Base-by-base conservation (phyloP, 1,140 invertebrate species). In the Meloidogyne exigua region DNA sequence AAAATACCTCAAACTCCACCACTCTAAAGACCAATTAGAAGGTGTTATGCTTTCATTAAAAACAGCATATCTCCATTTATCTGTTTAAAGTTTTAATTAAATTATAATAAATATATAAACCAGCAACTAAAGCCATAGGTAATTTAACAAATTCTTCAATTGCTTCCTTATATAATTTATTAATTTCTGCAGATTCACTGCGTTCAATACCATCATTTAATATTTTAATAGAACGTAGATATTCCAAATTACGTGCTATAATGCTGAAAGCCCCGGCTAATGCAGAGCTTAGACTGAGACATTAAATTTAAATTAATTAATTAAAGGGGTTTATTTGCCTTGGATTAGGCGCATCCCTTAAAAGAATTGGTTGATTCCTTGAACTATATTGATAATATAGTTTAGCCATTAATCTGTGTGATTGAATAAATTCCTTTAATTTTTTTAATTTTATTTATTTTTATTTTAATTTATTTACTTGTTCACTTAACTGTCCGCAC, bases 331-430 rank as follows among this genome's bases (percentile, higher is more conserved):
- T 23, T 18, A 57, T n/a, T 39, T 72, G 44, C 72, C 72, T 73
- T n/a, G 82, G 83, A 70, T 80, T 83, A 12, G 82, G 82, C n/a
- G 82, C 65, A 42, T 83, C 82, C 15, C 82, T 63, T 23, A 83
- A 66, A 32, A 80, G 49, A 26, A 83, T 68, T 13, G 82, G 80
- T 69, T 83, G 76, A 57, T 68, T n/a, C n/a, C 75, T 70, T n/a
- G 79, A 82, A 10, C 36, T 15, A 64, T 76, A 82, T 74, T 83
- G 77, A 69, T 84, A 83, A 66, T 82, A 84, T 7, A 84, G 57
- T 77, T 83, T 75, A 44, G 78, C 80, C 39, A 83, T 57, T 18
- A 83, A 73, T 10, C 81, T 74, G 44, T 83, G 82, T 18, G 82
- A 83, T 25, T 66, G 39, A 18, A 74, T 64, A 71, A 83, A 83